Conservation (phyloP, 2,888 invertebrate species). For the Meliscaeva auricollis region DNA sequence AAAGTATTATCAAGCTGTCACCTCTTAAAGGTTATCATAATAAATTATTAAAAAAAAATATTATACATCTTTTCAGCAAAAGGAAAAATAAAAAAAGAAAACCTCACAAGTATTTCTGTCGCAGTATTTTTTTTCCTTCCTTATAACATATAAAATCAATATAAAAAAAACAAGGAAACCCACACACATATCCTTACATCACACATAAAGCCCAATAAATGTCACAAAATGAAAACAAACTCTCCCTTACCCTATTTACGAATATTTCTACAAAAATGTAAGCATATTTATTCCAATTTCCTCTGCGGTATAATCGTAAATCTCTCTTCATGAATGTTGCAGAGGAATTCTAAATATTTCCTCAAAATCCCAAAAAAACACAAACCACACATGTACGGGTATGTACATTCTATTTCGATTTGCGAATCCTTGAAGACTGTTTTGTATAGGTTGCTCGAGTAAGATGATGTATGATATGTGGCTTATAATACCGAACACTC, state of each 20-base stretch:
- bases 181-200: background rate
- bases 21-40: conserved; percentile 7
- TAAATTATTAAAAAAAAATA: conserved; percentile 6
- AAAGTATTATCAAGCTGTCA: conserved; percentile 2
- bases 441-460: background rate
- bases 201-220: conserved; percentile 9
- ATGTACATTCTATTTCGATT: background rate
- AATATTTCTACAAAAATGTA: conserved; percentile 7
- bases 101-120: conserved; percentile 13
- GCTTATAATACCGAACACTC: background rate
- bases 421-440: conserved; percentile 1
- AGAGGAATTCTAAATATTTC: conserved; percentile 15
- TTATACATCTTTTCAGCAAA: background rate
- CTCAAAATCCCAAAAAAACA: conserved; percentile 7
- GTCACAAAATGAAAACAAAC: conserved; percentile 35
- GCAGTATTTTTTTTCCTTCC: background rate
- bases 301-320: conserved; percentile 65
- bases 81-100: background rate
- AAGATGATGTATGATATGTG: conserved; percentile 28
- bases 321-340: conserved; percentile 29
- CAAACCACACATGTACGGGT: background rate
- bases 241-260: background rate
- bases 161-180: background rate
- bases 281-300: conserved; percentile 59
- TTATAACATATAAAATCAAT: conserved; percentile 11